A percentile compares a stretch with the other conserved stretches of the same genome.
Evolutionary conservation across 2,888 invertebrate genomes (phyloP).

Genomic region (Melipona beecheii): DNA sequence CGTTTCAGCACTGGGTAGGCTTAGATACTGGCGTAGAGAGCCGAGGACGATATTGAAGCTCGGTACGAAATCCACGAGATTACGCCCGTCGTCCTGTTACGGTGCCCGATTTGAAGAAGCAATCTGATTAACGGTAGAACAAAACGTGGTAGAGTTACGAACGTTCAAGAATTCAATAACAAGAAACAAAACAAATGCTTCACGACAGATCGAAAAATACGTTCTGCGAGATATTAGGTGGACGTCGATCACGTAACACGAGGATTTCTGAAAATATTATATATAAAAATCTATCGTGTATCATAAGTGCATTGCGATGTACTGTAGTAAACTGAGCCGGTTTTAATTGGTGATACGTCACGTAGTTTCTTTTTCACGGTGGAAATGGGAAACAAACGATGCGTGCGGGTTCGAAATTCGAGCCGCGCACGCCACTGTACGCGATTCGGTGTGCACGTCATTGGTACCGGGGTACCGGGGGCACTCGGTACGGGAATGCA

Average conservation of each 20-base stretch:
- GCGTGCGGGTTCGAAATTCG: not conserved
- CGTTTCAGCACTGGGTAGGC: slow-evolving; percentile 65
- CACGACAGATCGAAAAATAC: not conserved
- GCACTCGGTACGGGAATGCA: slow-evolving; percentile 52
- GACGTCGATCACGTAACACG: not conserved
- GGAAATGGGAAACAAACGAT: too few relatives aligned
- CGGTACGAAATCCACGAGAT: slow-evolving; percentile 29
- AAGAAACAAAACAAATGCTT: not conserved
- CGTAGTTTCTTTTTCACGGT: not conserved
- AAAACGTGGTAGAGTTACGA: not conserved
- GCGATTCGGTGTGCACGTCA: slow-evolving; percentile 31
- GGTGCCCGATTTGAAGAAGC: not conserved
- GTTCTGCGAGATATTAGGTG: not conserved
- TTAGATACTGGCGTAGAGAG: slow-evolving; percentile 62
- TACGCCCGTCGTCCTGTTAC: not conserved
- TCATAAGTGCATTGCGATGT: not conserved
- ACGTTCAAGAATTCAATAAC: not conserved
- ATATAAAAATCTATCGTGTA: not conserved
- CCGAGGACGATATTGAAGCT: slow-evolving; percentile 21
- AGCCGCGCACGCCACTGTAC: slow-evolving; percentile 40
- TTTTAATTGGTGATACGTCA: not conserved
- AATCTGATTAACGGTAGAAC: not conserved
- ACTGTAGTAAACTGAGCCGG: not conserved
- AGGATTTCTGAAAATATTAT: not conserved
- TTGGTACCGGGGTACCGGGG: slow-evolving; percentile 56